Conservation (phyloP, 1,140 invertebrate genomes). For the Diorhabda carinulata region DNA sequence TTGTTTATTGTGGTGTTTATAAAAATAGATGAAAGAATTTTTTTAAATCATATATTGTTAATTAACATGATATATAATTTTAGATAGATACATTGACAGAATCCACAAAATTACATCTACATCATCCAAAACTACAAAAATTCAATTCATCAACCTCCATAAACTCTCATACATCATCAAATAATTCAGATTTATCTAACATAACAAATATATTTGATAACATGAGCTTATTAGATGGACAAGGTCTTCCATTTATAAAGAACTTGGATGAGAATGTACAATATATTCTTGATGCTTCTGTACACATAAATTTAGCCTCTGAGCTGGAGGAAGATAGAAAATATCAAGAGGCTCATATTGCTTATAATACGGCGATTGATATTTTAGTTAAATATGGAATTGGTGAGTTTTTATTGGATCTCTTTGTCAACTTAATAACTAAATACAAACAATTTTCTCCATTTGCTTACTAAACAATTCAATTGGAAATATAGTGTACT, state of each 20-base stretch:
- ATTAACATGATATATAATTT: neutral
- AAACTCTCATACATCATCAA: slow-evolving; percentile 28
- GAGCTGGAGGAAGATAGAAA: slow-evolving; percentile 45
- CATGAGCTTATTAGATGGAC: slow-evolving; percentile 25
- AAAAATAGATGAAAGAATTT: too few species aligned
- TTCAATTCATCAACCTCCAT: slow-evolving; percentile 30
- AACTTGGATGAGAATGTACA: slow-evolving; percentile 22
- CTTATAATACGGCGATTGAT: slow-evolving; percentile 51
- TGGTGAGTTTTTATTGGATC: slow-evolving; percentile 22
- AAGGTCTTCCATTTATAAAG: slow-evolving; percentile 25
- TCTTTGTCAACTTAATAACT: too few species aligned
- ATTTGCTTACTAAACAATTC: too few species aligned
- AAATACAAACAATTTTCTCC: too few species aligned
- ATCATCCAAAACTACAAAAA: slow-evolving; percentile 27
- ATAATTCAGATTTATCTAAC: slow-evolving; percentile 29
- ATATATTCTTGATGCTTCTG: slow-evolving; percentile 39
- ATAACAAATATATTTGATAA: slow-evolving; percentile 23
- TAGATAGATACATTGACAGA: neutral
- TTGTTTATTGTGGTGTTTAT: too few species aligned
- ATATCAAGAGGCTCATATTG: slow-evolving; percentile 48
- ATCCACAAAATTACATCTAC: neutral
- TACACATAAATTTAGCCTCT: slow-evolving; percentile 37
- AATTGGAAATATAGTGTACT: too few species aligned
- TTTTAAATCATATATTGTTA: too few species aligned
- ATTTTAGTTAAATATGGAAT: slow-evolving; percentile 47